Evolutionary conservation across 2,888 invertebrate species (phyloP), one percentile per base, ranked within the genome.

Genomic region (Cecidostiba fungosa): DNA sequence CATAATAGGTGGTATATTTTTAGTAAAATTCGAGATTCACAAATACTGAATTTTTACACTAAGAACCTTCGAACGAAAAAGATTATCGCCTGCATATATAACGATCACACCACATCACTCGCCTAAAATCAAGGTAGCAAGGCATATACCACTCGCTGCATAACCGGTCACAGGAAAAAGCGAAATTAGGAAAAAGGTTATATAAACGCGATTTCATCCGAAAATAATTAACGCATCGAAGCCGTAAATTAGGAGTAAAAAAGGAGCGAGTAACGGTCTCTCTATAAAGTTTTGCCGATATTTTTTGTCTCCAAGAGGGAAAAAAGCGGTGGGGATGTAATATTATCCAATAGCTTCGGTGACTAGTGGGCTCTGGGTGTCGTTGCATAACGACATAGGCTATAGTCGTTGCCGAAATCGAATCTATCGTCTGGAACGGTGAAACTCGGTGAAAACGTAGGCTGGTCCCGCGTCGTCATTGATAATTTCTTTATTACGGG

Each of bases 391-490:
- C 87, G 89, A 89, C 69, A 74, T 69, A 54, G 76, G 74, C 62
- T 47, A 32, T 19, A 54, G 23, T n/a, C 62, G 70, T 84, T 84
- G 83, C 83, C 83, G 83, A 84, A 84, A 84, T 84, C 83, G 78
- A 77, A 62, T 84, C 83, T 84, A 84, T 84, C 78, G 81, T 59
- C 72, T 74, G 84, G 89, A 89, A 88, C 89, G 89, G 91, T 90
- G 91, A 91, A 91, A 91, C 90, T 90, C 87, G 89, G 90, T 90
- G 90, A 91, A 91, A 91, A 89, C 89, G 87, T 84, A 23, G 78
- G 77, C 74, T 50, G 62, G 62, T 43, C 26, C 70, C 62, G 72
- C 73, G 77, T 69, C 76, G 82, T 82, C 82, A 66, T 77, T 70
- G 82, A 76, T 82, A 77, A 69, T 76, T 82, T 76, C 47, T 82